A percentile compares a stretch with the other conserved stretches of the same genome.
These are phyloP conservation scores for Drosophila nikananu DNA, from an alignment of 1,140 invertebrate genomes.

Conservation along the genomic window DNA sequence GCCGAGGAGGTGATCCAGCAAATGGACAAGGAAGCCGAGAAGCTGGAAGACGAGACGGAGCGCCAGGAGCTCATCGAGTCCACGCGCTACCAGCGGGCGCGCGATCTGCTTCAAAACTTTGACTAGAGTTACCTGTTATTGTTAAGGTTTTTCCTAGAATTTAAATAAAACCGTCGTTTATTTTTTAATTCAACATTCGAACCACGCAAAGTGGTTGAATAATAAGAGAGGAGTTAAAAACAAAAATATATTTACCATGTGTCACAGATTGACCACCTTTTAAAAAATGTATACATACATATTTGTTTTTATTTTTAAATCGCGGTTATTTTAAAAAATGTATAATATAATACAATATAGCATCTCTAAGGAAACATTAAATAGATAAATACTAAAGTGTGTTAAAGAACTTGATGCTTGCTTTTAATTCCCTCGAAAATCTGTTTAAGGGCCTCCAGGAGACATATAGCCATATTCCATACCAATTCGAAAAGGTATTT, in stretches of 20 bases:
- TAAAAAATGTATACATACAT: too few relatives aligned
- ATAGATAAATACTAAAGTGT: too few relatives aligned
- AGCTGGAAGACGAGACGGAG: constrained; percentile 69
- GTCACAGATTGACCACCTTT: background rate
- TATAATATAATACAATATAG: too few relatives aligned
- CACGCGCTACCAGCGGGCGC: constrained; percentile 86
- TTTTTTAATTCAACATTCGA: background rate
- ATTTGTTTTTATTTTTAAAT: too few relatives aligned
- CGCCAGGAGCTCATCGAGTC: constrained; percentile 81
- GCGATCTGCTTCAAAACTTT: constrained; percentile 86
- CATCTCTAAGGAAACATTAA: too few relatives aligned
- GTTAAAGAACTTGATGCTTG: background rate
- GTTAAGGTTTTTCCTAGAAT: constrained; percentile 49
- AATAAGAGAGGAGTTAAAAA: background rate
- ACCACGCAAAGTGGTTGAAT: background rate
- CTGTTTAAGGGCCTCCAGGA: too few relatives aligned
- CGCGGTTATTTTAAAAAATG: background rate
- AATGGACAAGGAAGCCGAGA: constrained; percentile 87
- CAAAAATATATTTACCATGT: background rate
- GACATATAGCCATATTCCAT: too few relatives aligned
- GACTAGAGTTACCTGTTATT: constrained; percentile 42
- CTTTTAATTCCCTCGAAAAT: too few relatives aligned
- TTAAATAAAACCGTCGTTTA: constrained; percentile 12
- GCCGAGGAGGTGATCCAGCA: constrained; percentile 88
- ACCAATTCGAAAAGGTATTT: too few relatives aligned